Evolutionary conservation across 1,140 invertebrate species (phyloP), one percentile per base, ranked within the genome.

Genomic region (Drosophila navojoa): DNA sequence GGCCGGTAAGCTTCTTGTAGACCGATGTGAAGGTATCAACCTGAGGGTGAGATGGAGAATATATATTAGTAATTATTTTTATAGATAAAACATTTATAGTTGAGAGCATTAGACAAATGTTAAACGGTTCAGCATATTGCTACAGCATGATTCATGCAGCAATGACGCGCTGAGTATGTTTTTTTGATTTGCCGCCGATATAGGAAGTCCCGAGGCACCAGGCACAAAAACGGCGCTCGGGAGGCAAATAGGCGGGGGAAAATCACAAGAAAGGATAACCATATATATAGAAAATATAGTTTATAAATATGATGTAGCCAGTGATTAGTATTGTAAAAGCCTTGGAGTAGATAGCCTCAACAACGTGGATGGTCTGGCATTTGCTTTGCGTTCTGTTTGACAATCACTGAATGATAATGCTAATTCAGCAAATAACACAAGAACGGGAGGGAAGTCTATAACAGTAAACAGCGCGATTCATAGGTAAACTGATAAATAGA

Each of bases 1-100:
- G 98, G 78, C 98, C 98, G 77, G 99, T 99, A 73, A 99, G 93
- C 93, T 99, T 99, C 94, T 99, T 99, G 95, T 99, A 99, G 66
- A 99, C 98, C 72, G 97, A 96, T 79, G 97, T 96, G 94, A 99
- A 99, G 52, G 98, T 99, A 86, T 99, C 98, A 81, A 99, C 96
- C 98, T 99, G 93, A 63, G 94, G 95, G 71, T 87, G 92, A 90
- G 91, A 81, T 52, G 45, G 55, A 7, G 35, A 32, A 19, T 2
- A 27, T 1, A 11, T 29, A 15, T 25, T 38, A 25, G 7, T 47
- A 9, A 9, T 3, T 9, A 5, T 22, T 9, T 7, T 38, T 13
- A 7, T 5, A 44, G 0, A 29, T 35, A 11, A 0, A 22, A 13
- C 22, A 3, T 9, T 47, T 13, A 13, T 22, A 50, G 0, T 11